These are phyloP conservation scores for Cassiopea andromeda DNA, from an alignment of 30 jellyfish, hydroid and myxozoan genomes.

Conservation along the genomic window DNA sequence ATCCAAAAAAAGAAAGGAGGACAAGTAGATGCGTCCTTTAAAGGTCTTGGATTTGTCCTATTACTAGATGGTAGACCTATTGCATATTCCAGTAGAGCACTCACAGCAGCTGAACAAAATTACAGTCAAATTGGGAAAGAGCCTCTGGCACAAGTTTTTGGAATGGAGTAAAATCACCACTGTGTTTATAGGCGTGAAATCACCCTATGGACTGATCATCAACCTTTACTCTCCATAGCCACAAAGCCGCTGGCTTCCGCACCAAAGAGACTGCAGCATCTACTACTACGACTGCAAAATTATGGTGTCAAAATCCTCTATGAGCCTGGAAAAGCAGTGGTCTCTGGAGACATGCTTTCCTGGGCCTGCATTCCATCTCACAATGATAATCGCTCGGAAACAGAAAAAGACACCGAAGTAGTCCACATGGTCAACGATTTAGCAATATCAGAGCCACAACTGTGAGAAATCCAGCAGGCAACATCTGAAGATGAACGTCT, in stretches of 20 bases:
- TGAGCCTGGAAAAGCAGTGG: slow-evolving; percentile 63
- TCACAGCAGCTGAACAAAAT: not conserved
- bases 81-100: slow-evolving; percentile 27
- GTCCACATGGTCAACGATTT: slow-evolving; percentile 25
- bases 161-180: not conserved
- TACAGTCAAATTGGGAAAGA: not conserved
- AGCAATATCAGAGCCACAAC: slow-evolving; percentile 47
- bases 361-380: slow-evolving; percentile 31
- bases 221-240: not conserved
- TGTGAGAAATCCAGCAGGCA: slow-evolving; percentile 28
- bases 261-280: slow-evolving; percentile 54
- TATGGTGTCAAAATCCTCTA: slow-evolving; percentile 40
- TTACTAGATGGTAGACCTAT: slow-evolving; percentile 20
- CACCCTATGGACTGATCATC: slow-evolving; percentile 5
- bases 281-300: slow-evolving; percentile 46
- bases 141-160: not conserved
- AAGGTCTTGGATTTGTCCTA: slow-evolving; percentile 39
- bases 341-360: slow-evolving; percentile 54
- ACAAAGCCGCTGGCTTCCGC: slow-evolving; percentile 24
- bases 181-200: not conserved
- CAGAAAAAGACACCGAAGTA: slow-evolving; percentile 15
- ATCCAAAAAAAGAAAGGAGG: not conserved
- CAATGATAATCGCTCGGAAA: slow-evolving; percentile 8
- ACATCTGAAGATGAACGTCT: slow-evolving; percentile 23
- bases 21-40: slow-evolving; percentile 10